Evolutionary conservation across 2,888 invertebrate species (phyloP).

Genomic region (Yponomeuta evonymella): DNA sequence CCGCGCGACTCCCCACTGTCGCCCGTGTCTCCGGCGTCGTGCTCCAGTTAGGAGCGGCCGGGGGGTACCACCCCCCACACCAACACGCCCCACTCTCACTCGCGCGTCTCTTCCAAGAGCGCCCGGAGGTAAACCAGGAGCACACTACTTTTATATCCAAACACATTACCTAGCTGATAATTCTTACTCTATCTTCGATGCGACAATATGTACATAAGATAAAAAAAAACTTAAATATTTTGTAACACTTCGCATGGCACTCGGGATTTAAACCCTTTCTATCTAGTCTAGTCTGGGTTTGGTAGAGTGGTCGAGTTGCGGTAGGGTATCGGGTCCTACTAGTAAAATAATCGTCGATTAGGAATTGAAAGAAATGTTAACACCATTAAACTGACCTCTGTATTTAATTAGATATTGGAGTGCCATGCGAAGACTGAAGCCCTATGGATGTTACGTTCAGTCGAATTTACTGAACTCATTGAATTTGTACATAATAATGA

Average conservation of each 20-base stretch:
- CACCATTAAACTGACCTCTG: constrained; percentile 30
- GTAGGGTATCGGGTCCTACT: constrained; percentile 16
- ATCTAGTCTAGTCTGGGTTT: constrained; percentile 23
- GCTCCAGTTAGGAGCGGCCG: constrained; percentile 89
- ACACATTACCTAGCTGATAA: constrained; percentile 47
- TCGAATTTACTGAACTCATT: constrained; percentile 49
- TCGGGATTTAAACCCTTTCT: constrained; percentile 30
- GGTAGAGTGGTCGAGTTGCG: constrained; percentile 13
- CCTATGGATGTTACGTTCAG: constrained; percentile 59
- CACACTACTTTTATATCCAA: constrained; percentile 47
- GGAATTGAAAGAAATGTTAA: constrained; percentile 50
- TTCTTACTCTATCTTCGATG: constrained; percentile 66
- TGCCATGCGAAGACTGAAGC: constrained; percentile 48
- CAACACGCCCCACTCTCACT: constrained; percentile 48
- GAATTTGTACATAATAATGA: constrained; percentile 58
- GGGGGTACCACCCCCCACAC: constrained; percentile 76
- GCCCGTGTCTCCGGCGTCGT: constrained; percentile 92
- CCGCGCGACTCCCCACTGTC: constrained; percentile 90
- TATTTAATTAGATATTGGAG: constrained; percentile 32
- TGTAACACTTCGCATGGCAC: constrained; percentile 59
- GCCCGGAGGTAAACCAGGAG: constrained; percentile 65
- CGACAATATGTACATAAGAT: constrained; percentile 78
- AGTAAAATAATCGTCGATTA: constrained; percentile 39
- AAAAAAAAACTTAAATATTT: constrained; percentile 34
- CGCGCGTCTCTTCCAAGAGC: constrained; percentile 74